phyloP scores from a whole-genome alignment of 2,797 vertebrate genomes.

The Cynodonichthys magdalenae region DNA sequence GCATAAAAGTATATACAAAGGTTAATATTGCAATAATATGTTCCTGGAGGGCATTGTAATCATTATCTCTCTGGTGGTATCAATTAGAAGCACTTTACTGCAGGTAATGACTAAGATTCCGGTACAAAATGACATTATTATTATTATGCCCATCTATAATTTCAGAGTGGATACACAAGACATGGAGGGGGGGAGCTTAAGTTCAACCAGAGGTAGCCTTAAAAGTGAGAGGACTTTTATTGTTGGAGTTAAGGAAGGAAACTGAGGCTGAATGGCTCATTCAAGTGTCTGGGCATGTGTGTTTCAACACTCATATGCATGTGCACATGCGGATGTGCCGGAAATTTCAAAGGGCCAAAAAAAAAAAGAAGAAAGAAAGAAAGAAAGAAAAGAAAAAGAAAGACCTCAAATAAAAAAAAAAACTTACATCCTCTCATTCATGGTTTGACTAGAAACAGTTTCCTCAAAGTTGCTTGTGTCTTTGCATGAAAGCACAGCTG shows the following conservation, averaged over 20 bases:
- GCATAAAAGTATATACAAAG: constrained; percentile 92
- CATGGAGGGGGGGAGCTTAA: constrained; percentile 77
- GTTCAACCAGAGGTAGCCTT: constrained; percentile 85
- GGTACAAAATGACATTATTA: constrained; percentile 90
- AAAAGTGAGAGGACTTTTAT: constrained; percentile 76
- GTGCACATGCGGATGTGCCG: constrained; percentile 36
- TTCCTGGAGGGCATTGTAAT: constrained; percentile 91
- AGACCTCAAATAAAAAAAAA: constrained; percentile 64
- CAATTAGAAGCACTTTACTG: constrained; percentile 91
- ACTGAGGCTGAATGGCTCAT: constrained; percentile 33
- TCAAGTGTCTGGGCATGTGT: constrained; percentile 8
- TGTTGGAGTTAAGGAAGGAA: constrained; percentile 62
- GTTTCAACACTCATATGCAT: constrained; percentile 11
- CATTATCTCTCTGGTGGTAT: constrained; percentile 90
- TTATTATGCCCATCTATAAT: constrained; percentile 90
- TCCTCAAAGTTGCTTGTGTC: constrained; percentile 62
- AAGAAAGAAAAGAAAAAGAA: too few relatives aligned
- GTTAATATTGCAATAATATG: constrained; percentile 91
- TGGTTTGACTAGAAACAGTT: constrained; percentile 62
- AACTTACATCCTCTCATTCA: constrained; percentile 70
- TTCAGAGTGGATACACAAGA: constrained; percentile 86
- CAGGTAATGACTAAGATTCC: constrained; percentile 90
- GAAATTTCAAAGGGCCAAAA: constrained; percentile 61
- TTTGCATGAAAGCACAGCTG: constrained; percentile 21
- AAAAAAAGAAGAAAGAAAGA: too few relatives aligned